Conservation (phyloP, 2,888 invertebrate genomes). For the Lutraria lutraria region DNA sequence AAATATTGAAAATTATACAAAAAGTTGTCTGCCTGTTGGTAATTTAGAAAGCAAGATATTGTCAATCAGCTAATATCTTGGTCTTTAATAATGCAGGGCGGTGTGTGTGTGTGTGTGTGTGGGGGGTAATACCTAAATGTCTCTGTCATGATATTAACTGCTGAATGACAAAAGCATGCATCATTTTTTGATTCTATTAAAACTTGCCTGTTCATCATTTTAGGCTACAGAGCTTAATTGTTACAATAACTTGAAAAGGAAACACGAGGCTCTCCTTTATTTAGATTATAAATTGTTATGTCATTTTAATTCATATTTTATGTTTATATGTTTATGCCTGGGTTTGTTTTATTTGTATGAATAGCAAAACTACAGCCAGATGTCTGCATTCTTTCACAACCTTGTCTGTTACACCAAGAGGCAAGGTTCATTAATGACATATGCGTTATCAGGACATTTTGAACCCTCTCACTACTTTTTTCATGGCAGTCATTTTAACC, state of each 20-base stretch:
- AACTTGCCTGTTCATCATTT: not conserved
- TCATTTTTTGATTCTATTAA: not conserved
- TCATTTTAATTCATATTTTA: slow-evolving; percentile 10
- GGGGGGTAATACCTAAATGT: not conserved
- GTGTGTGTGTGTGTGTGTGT: too few species aligned
- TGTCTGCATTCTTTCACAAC: slow-evolving; percentile 10
- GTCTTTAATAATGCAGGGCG: not conserved
- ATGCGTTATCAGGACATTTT: not conserved
- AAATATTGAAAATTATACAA: slow-evolving; percentile 5
- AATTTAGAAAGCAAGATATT: not conserved
- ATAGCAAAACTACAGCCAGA: not conserved
- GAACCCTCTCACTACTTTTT: not conserved
- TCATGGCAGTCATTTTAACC: not conserved
- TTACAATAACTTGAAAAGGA: not conserved
- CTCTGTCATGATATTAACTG: not conserved
- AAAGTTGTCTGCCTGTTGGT: not conserved
- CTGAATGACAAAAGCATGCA: not conserved
- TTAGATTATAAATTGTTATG: slow-evolving; percentile 8
- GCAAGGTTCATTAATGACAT: too few species aligned
- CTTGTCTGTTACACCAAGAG: not conserved
- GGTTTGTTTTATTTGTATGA: not conserved
- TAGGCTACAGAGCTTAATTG: not conserved
- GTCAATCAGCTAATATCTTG: not conserved
- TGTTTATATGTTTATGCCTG: not conserved
- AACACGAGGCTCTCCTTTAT: not conserved